Evolutionary conservation across 1,140 invertebrate species (phyloP).

Genomic region (Drosophila melanogaster): Release_6_plus_ISO1_MT NC_004354.4:15043501-15044000

Average conservation of each 20-base stretch:
- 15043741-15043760: too few species aligned
- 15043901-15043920: too few species aligned
- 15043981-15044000: too few species aligned
- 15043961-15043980: too few species aligned
- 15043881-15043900: not conserved
- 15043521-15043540: too few species aligned
- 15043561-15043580: too few species aligned
- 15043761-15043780: not conserved
- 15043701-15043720: conserved; percentile 19
- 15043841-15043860: conserved; percentile 8
- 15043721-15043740: conserved; percentile 10
- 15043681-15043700: conserved; percentile 30
- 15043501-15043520: too few species aligned
- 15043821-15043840: not conserved
- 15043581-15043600: conserved; percentile 57
- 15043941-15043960: too few species aligned
- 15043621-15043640: conserved; percentile 7
- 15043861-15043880: not conserved
- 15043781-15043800: conserved; percentile 2
- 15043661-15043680: conserved; percentile 12
- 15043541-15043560: too few species aligned
- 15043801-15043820: conserved; percentile 1
- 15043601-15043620: conserved; percentile 21
- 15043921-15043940: too few species aligned
- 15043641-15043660: conserved; percentile 21